A percentile compares a stretch with the other conserved stretches of the same genome.
These are phyloP conservation scores for Lagocephalus sceleratus DNA, from an alignment of 2,797 vertebrate genomes.

Conservation along the genomic window DNA sequence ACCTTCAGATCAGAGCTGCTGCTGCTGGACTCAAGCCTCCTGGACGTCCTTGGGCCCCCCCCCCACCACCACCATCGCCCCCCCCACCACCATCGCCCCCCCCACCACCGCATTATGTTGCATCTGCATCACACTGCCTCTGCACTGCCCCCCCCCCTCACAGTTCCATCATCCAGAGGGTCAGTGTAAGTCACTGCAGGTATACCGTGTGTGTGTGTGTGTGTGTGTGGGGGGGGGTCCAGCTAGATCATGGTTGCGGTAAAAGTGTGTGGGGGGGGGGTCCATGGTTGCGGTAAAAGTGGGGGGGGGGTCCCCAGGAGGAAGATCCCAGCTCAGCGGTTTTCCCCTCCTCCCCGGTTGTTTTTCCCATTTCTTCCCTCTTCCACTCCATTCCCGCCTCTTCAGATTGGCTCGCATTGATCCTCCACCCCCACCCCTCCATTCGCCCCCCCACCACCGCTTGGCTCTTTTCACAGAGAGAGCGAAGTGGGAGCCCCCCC, in stretches of 20 bases:
- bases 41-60: slow-evolving; percentile 49
- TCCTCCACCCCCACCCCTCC: slow-evolving; percentile 9
- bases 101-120: slow-evolving; percentile 71
- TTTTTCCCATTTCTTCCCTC: slow-evolving; percentile 12
- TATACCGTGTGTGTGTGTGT: no score
- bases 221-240: slow-evolving; percentile 24
- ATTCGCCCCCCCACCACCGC: background rate
- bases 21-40: no score
- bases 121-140: slow-evolving; percentile 71
- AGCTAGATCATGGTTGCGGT: slow-evolving; percentile 50
- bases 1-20: no score
- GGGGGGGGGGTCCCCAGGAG: slow-evolving; percentile 71
- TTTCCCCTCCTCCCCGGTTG: slow-evolving; percentile 28
- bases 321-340: slow-evolving; percentile 68
- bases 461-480: no score
- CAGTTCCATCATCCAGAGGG: background rate
- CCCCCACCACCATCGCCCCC: background rate
- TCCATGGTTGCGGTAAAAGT: slow-evolving; percentile 56
- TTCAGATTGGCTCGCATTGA: slow-evolving; percentile 28
- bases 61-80: slow-evolving; percentile 49
- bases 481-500: no score
- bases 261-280: slow-evolving; percentile 15
- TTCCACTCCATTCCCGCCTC: slow-evolving; percentile 31
- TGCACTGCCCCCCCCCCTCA: slow-evolving; percentile 53
- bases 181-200: slow-evolving; percentile 1